phyloP scores from a whole-genome alignment of 2,888 invertebrate genomes.

The Amiota communis region DNA sequence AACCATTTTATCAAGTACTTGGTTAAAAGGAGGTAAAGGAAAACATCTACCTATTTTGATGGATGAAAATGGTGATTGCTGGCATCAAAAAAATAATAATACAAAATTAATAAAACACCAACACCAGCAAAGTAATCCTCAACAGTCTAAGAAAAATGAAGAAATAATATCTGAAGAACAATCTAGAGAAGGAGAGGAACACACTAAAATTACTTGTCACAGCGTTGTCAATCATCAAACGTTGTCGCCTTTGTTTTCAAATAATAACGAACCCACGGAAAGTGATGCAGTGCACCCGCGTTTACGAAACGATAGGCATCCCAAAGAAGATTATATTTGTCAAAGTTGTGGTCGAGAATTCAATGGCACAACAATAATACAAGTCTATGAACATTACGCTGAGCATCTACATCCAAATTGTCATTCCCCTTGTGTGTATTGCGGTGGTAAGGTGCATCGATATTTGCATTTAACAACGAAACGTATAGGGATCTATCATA shows the following conservation, averaged over 20 bases:
- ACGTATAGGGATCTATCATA: slow-evolving; percentile 60
- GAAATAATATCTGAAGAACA: slow-evolving; percentile 29
- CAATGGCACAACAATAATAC: slow-evolving; percentile 53
- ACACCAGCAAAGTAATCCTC: no score
- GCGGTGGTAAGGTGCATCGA: slow-evolving; percentile 63
- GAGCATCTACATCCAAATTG: slow-evolving; percentile 52
- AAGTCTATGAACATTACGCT: slow-evolving; percentile 66
- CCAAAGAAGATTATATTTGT: slow-evolving; percentile 57
- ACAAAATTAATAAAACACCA: slow-evolving; percentile 11
- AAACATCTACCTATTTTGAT: slow-evolving; percentile 37
- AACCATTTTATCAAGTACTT: not conserved
- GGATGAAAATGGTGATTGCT: slow-evolving; percentile 45
- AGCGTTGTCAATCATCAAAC: not conserved
- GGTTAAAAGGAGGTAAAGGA: not conserved
- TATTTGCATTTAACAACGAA: slow-evolving; percentile 47
- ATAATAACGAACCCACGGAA: slow-evolving; percentile 57
- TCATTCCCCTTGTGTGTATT: slow-evolving; percentile 64
- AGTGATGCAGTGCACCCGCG: slow-evolving; percentile 69
- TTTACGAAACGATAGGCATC: slow-evolving; percentile 58
- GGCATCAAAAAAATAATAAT: no score
- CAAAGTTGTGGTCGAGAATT: slow-evolving; percentile 61
- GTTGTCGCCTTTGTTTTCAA: not conserved
- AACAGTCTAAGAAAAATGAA: slow-evolving; percentile 38
- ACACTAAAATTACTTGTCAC: slow-evolving; percentile 1
- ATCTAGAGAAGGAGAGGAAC: slow-evolving; percentile 15